Conservation (phyloP, 2,113 vertebrate genomes). For the Perca schrenkii region DNA sequence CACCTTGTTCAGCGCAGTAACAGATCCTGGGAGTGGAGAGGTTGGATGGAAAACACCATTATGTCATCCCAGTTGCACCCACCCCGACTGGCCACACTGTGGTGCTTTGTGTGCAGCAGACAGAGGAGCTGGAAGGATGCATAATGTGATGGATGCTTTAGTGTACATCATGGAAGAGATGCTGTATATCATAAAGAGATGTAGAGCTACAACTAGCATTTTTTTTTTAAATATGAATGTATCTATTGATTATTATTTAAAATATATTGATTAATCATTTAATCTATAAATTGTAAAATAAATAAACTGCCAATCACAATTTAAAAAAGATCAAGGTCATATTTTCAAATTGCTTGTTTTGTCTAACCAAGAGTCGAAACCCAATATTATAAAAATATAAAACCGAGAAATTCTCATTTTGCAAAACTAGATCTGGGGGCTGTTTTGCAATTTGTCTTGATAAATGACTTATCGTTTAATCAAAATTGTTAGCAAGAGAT, state of each 20-base stretch:
- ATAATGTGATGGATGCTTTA: neutral
- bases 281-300: neutral
- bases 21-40: slow-evolving; percentile 31
- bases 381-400: neutral
- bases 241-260: neutral
- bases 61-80: slow-evolving; percentile 73
- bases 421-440: neutral
- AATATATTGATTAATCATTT: neutral
- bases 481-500: neutral
- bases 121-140: slow-evolving; percentile 13
- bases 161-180: neutral
- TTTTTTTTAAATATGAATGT: neutral
- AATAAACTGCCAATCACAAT: neutral
- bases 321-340: neutral
- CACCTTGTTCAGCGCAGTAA: slow-evolving; percentile 44
- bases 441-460: neutral
- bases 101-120: slow-evolving; percentile 76
- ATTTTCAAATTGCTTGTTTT: neutral
- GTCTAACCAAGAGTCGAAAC: neutral
- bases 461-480: neutral
- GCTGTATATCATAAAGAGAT: neutral
- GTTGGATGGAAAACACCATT: slow-evolving; percentile 72
- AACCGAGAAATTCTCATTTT: neutral
- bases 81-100: slow-evolving; percentile 72
- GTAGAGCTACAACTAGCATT: neutral